Percentiles rank a stretch among this genome's conserved stretches.
These are phyloP conservation scores for Nymphalis c-album DNA, from an alignment of 2,888 invertebrate species.

Conservation along the genomic window DNA sequence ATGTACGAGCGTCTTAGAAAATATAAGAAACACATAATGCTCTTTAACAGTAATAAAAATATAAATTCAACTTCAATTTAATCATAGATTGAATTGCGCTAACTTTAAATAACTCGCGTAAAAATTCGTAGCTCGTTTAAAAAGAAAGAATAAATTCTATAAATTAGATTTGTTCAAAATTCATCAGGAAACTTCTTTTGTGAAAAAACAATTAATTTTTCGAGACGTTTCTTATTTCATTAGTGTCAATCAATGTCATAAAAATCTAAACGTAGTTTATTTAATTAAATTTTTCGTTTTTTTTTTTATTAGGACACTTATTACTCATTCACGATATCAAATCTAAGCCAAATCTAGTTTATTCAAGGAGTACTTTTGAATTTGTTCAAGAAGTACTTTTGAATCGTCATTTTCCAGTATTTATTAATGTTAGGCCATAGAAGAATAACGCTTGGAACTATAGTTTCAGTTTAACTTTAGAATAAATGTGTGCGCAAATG, in stretches of 20 bases:
- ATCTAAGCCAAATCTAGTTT: too few species aligned
- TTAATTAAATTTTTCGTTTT: too few species aligned
- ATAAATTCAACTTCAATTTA: slow-evolving; percentile 1
- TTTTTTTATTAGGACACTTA: too few species aligned
- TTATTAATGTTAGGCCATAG: too few species aligned
- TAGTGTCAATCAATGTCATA: slow-evolving; percentile 9
- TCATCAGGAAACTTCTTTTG: slow-evolving; percentile 18
- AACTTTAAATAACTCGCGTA: neutral
- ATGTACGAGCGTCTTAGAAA: too few species aligned
- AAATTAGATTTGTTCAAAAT: slow-evolving; percentile 27
- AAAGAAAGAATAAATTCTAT: slow-evolving; percentile 15
- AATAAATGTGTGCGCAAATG: too few species aligned
- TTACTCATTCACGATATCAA: too few species aligned
- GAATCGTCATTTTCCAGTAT: too few species aligned
- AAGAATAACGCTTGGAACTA: too few species aligned
- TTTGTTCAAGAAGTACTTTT: too few species aligned
- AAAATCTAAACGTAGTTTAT: neutral
- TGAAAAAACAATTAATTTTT: slow-evolving; percentile 13
- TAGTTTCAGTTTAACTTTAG: too few species aligned
- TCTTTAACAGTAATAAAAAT: neutral
- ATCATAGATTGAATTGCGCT: neutral
- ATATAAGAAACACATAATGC: neutral
- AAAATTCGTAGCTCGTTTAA: slow-evolving; percentile 8
- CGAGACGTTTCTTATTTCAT: slow-evolving; percentile 9
- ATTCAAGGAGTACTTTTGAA: too few species aligned